A percentile compares a stretch with the other conserved stretches of the same genome.
phyloP scores from a whole-genome alignment of 2,797 vertebrate genomes.

The Anas bernieri region DNA sequence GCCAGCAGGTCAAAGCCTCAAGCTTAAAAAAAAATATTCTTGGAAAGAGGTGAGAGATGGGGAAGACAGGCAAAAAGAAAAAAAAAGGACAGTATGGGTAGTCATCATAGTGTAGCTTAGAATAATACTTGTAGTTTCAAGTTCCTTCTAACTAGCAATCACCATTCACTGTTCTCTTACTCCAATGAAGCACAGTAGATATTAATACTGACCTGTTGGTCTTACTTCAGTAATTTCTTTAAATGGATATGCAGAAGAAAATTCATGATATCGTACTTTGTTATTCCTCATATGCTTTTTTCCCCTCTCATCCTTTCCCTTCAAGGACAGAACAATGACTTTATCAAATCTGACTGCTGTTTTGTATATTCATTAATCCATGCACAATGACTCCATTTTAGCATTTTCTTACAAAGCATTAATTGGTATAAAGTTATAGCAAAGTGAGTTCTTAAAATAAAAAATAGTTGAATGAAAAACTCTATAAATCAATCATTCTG shows the following conservation, averaged over 20 bases:
- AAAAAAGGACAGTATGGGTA: not conserved
- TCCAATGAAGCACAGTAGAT: not conserved
- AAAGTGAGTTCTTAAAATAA: not conserved
- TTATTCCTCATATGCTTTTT: not conserved
- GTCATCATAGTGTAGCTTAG: not conserved
- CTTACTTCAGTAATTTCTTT: not conserved
- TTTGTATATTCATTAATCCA: not conserved
- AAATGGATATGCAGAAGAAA: not conserved
- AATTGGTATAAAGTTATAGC: not conserved
- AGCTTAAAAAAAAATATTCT: not conserved
- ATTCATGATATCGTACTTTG: not conserved
- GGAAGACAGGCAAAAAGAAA: not conserved
- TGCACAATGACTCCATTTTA: not conserved
- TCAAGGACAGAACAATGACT: not conserved
- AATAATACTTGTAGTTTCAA: not conserved
- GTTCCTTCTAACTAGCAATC: not conserved
- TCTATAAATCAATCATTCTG: not conserved
- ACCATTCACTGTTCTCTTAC: not conserved
- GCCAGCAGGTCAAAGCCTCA: not conserved
- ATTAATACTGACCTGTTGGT: not conserved
- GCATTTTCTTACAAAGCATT: not conserved
- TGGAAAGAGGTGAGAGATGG: not conserved
- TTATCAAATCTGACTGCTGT: not conserved
- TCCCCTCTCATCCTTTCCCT: not conserved
- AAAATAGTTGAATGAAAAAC: not conserved